phyloP scores from a whole-genome alignment of 2,797 vertebrate genomes.

The Takifugu ocellatus region DNA sequence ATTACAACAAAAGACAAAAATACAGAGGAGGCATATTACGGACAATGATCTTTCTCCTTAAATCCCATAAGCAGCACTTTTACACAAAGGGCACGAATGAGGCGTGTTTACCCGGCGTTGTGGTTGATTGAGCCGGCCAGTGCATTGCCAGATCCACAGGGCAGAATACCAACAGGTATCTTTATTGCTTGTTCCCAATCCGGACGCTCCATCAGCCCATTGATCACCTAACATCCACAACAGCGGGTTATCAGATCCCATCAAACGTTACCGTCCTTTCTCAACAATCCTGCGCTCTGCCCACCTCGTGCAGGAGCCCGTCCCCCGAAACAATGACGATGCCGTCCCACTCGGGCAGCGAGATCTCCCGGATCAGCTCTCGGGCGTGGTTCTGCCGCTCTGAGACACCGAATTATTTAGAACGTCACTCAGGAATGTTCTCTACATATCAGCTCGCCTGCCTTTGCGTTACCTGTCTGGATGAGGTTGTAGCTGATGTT shows the following conservation, averaged over 20 bases:
- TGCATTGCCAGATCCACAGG: conserved; percentile 90
- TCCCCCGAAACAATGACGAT: conserved; percentile 89
- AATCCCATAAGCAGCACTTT: neutral
- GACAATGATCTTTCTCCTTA: neutral
- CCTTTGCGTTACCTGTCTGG: conserved; percentile 80
- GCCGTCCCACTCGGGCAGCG: conserved; percentile 86
- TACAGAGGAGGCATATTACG: too few relatives aligned
- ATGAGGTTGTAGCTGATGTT: conserved; percentile 93
- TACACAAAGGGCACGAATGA: neutral
- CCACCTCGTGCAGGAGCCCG: conserved; percentile 87
- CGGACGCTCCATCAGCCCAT: conserved; percentile 86
- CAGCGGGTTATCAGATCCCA: too few relatives aligned
- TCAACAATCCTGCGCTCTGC: conserved; percentile 7
- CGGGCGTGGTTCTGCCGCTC: conserved; percentile 88
- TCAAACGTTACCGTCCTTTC: neutral
- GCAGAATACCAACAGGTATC: conserved; percentile 86
- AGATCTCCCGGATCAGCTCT: conserved; percentile 85
- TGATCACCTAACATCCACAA: conserved; percentile 78
- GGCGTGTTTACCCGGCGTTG: conserved; percentile 79
- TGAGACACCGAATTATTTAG: conserved; percentile 37
- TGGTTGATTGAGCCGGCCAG: conserved; percentile 88
- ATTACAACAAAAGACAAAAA: too few relatives aligned
- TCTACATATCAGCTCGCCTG: neutral
- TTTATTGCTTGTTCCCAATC: conserved; percentile 92
- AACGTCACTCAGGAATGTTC: neutral